Evolutionary conservation across 2,797 vertebrate genomes (phyloP), one percentile per base, ranked within the genome.

Genomic region (Sitta carolinensis): DNA sequence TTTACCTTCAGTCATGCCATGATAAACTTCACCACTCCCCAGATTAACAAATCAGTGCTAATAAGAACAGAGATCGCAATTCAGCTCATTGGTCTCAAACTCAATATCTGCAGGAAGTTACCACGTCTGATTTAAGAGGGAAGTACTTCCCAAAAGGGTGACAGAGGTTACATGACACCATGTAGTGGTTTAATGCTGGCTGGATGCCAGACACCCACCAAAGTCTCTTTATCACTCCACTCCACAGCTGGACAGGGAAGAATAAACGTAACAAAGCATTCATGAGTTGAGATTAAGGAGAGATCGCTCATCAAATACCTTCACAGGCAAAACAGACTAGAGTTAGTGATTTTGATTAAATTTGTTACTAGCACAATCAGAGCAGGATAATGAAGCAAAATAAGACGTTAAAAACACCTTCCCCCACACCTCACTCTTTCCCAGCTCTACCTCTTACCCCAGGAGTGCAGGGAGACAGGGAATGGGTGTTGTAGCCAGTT

Each of bases 1-100:
- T 85, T 94, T 84, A 78, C 67, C 19, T 15, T 81, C 48, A 76
- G 58, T 81, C 62, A 59, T 62, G 75, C 0, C 0, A 47, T 92
- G 52, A 93, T 57, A 87, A 89, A 88, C n/a, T 84, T 87, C 51
- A 38, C 63, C 62, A 84, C 73, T 91, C 72, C 17, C 20, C 47
- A 90, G 40, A 94, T 86, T 93, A 95, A 73, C n/a, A 87, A 91
- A 76, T 78, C 62, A 90, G 17, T 17, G 10, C 7, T 88, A 81
- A 68, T 78, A 78, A 54, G 59, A 95, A 42, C 13, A 81, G n/a
- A 68, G 16, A 55, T 43, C 9, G 40, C 32, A 67, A 4, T n/a
- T 12, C 40, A 70, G 7, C 17, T 86, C 21, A 26, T 8, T 81
- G 30, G 23, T 23, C 47, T 81, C 36, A 84, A 81, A 77, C 26